Conservation (phyloP, 2,888 invertebrate species). For the Mesoligia furuncula region DNA sequence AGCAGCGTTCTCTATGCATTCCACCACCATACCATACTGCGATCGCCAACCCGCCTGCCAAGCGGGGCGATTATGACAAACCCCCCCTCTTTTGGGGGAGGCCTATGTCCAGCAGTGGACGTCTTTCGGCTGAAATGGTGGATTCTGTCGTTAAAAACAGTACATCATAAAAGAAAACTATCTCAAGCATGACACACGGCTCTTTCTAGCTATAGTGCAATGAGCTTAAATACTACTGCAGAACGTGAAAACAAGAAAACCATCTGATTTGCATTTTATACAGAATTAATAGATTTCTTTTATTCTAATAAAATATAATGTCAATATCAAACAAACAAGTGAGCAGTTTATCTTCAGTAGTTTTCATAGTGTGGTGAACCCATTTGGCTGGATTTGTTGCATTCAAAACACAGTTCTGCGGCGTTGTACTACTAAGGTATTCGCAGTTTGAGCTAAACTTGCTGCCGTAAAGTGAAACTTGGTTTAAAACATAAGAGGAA, state of each 20-base stretch:
- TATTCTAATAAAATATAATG: neutral
- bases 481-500: slow-evolving; percentile 47
- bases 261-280: neutral
- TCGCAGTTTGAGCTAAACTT: slow-evolving; percentile 73
- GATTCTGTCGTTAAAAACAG: neutral
- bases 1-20: too few species aligned
- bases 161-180: neutral
- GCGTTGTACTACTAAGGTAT: slow-evolving; percentile 72
- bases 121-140: too few species aligned
- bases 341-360: slow-evolving; percentile 13
- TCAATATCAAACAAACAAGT: neutral
- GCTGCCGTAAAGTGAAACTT: slow-evolving; percentile 62
- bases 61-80: too few species aligned
- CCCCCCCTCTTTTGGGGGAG: too few species aligned
- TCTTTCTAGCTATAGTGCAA: neutral
- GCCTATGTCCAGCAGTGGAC: too few species aligned
- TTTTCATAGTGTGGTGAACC: slow-evolving; percentile 54
- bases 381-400: slow-evolving; percentile 72
- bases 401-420: slow-evolving; percentile 72
- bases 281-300: neutral
- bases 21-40: too few species aligned
- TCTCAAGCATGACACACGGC: neutral
- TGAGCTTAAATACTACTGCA: neutral
- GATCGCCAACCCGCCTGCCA: too few species aligned
- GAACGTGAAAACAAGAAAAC: neutral